Percentiles rank a stretch among this genome's conserved stretches.
Evolutionary conservation across 2,888 invertebrate genomes (phyloP).

Genomic region (Tubulanus polymorphus): DNA sequence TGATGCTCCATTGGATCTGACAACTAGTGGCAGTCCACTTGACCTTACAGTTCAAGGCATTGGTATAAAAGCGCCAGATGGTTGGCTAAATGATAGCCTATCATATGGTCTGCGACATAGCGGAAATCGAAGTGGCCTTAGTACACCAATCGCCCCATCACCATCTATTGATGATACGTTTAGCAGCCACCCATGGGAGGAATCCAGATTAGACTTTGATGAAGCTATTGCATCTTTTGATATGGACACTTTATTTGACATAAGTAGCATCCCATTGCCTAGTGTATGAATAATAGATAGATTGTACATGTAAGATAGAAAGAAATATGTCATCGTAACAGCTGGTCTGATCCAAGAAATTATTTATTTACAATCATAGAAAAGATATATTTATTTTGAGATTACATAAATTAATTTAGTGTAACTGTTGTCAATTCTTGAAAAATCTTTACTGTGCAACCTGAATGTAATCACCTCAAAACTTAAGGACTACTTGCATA

Average conservation of each 20-base stretch:
- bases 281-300: conserved; percentile 22
- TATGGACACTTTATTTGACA: conserved; percentile 46
- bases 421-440: too few relatives aligned
- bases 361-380: too few relatives aligned
- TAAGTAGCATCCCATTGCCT: conserved; percentile 40
- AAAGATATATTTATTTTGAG: too few relatives aligned
- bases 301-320: too few relatives aligned
- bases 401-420: too few relatives aligned
- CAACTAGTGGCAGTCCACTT: conserved; percentile 28
- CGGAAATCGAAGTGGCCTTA: conserved; percentile 26
- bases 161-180: conserved; percentile 27
- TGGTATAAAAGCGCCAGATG: conserved; percentile 47
- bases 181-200: conserved; percentile 37
- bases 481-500: too few relatives aligned
- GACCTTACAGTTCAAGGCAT: conserved; percentile 49
- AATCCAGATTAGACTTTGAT: conserved; percentile 27
- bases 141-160: conserved; percentile 38
- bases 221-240: conserved; percentile 43
- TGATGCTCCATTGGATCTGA: conserved; percentile 28
- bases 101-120: too few relatives aligned
- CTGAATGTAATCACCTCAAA: too few relatives aligned
- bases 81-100: conserved; percentile 50
- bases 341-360: too few relatives aligned
- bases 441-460: too few relatives aligned
- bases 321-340: too few relatives aligned